Evolutionary conservation across 2,113 vertebrate species (phyloP).

Genomic region (Podilymbus podiceps): DNA sequence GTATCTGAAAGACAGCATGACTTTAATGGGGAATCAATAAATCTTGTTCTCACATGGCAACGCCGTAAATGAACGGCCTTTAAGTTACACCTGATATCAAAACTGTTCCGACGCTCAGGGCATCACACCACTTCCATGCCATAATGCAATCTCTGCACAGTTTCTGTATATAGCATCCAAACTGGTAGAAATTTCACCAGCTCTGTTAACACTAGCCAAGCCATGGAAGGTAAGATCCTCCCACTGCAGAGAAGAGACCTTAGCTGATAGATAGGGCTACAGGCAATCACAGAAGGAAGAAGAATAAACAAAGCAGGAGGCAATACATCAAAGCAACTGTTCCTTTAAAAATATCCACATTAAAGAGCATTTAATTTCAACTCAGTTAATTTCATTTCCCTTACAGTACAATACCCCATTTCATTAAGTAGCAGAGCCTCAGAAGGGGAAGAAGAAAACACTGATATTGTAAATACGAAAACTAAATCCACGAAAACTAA

Average conservation of each 20-base stretch:
- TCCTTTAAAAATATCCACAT: not conserved
- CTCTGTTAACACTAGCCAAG: not conserved
- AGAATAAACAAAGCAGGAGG: not conserved
- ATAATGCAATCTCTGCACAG: not conserved
- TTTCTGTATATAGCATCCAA: accelerated
- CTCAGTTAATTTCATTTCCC: not conserved
- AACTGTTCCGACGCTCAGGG: not conserved
- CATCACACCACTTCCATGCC: not conserved
- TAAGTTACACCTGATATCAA: not conserved
- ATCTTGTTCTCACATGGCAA: not conserved
- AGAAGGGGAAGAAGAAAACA: not conserved
- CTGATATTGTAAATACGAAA: not conserved
- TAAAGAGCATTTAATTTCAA: not conserved
- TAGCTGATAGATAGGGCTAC: not conserved
- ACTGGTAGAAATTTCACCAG: not conserved
- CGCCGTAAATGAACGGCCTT: not conserved
- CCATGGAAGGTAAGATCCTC: not conserved
- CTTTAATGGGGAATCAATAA: not conserved
- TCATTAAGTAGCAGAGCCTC: not conserved
- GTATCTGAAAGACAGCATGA: not conserved
- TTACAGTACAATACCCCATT: not conserved
- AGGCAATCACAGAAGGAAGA: not conserved
- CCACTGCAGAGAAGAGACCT: not conserved
- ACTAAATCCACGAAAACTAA: not conserved
- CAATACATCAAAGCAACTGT: not conserved